Percentiles rank a stretch among this genome's conserved stretches.
phyloP scores from a whole-genome alignment of 2,113 vertebrate genomes.

The Sinocyclocheilus anshuiensis region DNA sequence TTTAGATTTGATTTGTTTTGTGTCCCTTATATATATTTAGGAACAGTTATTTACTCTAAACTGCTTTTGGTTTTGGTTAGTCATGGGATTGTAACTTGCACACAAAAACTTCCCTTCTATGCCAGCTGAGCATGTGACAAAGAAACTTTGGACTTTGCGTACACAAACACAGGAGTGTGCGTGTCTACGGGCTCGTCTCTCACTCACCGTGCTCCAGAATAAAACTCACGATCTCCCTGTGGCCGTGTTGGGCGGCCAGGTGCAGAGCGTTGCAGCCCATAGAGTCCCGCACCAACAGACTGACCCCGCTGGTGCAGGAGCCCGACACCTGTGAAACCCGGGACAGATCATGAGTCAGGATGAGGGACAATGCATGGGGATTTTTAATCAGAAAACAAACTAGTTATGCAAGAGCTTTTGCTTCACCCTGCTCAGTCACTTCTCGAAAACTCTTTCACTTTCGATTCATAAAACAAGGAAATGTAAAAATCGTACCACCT shows the following conservation, averaged over 20 bases:
- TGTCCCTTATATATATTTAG: neutral
- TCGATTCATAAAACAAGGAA: neutral
- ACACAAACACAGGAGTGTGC: neutral
- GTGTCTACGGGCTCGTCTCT: neutral
- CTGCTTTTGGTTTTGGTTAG: neutral
- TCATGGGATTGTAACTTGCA: neutral
- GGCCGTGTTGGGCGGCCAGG: constrained; percentile 85
- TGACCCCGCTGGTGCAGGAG: constrained; percentile 85
- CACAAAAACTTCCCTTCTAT: neutral
- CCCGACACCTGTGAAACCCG: constrained; percentile 79
- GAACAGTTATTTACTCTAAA: neutral
- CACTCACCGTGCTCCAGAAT: constrained; percentile 90
- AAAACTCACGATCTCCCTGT: constrained; percentile 83
- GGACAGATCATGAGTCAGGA: neutral
- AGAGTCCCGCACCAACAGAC: constrained; percentile 86
- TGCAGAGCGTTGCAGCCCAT: constrained; percentile 88
- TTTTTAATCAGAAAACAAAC: neutral
- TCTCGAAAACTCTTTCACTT: constrained; percentile 5
- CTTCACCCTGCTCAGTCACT: neutral
- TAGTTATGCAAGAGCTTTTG: neutral
- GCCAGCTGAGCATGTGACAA: neutral
- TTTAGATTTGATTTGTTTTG: too few species aligned
- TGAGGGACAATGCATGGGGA: neutral
- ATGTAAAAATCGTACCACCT: constrained; percentile 33
- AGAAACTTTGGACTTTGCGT: neutral